Percentiles rank a stretch among this genome's conserved stretches.
These are phyloP conservation scores for Hippocampus mohnikei DNA, from an alignment of 2,113 vertebrate species.

Conservation along the genomic window DNA sequence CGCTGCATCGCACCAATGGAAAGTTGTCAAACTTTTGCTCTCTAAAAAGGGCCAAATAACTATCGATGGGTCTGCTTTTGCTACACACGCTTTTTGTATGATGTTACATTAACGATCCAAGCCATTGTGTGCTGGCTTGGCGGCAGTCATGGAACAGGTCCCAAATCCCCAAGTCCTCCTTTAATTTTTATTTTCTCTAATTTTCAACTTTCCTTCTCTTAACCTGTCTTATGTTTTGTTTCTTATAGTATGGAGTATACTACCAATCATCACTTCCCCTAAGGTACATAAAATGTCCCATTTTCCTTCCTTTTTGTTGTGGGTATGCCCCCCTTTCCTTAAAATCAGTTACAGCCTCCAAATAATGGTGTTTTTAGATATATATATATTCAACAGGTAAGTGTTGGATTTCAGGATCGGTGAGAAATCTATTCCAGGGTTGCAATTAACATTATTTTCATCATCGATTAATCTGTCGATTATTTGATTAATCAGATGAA, in stretches of 20 bases:
- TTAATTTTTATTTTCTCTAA: conserved; percentile 3
- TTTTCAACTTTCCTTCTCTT: conserved; percentile 39
- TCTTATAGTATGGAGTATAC: conserved; percentile 72
- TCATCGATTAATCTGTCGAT: too few relatives aligned
- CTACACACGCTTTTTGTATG: background rate
- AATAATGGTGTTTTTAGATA: background rate
- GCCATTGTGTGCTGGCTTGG: background rate
- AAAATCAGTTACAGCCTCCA: background rate
- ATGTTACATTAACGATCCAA: background rate
- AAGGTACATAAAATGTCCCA: conserved; percentile 67
- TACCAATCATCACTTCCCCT: conserved; percentile 66
- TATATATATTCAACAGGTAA: too few relatives aligned
- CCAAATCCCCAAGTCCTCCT: background rate
- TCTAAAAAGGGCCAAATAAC: background rate
- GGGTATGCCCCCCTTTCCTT: background rate
- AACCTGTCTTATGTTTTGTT: conserved; percentile 65
- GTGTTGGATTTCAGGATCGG: background rate
- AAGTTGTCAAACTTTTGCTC: background rate
- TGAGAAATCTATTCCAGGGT: background rate
- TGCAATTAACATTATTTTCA: too few relatives aligned
- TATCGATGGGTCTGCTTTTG: background rate
- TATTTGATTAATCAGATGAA: too few relatives aligned
- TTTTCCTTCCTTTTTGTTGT: conserved; percentile 30
- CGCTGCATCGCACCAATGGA: too few relatives aligned
- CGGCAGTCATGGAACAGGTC: background rate